Evolutionary conservation across 2,888 invertebrate genomes (phyloP).

Genomic region (Mesorhabditis sp.): DNA sequence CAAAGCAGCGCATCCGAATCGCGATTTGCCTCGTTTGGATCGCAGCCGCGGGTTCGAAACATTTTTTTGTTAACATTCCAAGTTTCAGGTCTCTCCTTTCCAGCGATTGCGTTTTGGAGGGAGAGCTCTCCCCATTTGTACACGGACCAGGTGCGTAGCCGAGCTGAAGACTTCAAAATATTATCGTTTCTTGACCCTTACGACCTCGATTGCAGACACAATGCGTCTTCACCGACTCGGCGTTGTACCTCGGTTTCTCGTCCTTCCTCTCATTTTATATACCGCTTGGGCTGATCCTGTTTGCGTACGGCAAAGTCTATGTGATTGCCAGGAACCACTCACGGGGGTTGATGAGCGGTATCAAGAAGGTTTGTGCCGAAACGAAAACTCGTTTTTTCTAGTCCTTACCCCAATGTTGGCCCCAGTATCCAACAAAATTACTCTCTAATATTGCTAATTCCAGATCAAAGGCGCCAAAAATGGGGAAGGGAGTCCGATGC

Average conservation of each 20-base stretch:
- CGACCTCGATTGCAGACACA: slow-evolving; percentile 31
- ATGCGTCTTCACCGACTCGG: slow-evolving; percentile 92
- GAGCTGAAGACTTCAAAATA: not conserved
- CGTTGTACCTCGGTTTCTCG: slow-evolving; percentile 92
- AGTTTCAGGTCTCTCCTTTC: slow-evolving; percentile 80
- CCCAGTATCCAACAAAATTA: too few relatives aligned
- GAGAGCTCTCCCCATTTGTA: slow-evolving; percentile 61
- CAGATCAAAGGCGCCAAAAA: slow-evolving; percentile 27
- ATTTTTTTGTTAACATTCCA: too few relatives aligned
- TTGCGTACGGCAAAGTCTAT: slow-evolving; percentile 82
- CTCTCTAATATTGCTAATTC: not conserved
- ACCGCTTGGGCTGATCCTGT: slow-evolving; percentile 93
- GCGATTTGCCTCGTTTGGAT: slow-evolving; percentile 92
- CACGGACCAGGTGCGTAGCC: slow-evolving; percentile 23
- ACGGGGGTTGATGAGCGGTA: slow-evolving; percentile 42
- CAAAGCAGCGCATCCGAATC: slow-evolving; percentile 77
- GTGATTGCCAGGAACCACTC: slow-evolving; percentile 55
- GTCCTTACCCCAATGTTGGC: not conserved
- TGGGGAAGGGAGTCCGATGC: slow-evolving; percentile 12
- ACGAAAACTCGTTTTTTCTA: not conserved
- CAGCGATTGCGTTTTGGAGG: slow-evolving; percentile 75
- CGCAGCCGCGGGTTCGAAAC: slow-evolving; percentile 71
- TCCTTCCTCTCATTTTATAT: slow-evolving; percentile 95
- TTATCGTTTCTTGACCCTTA: slow-evolving; percentile 16
- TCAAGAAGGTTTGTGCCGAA: slow-evolving; percentile 48